phyloP scores from a whole-genome alignment of 2,888 invertebrate genomes.

The Reticulitermes lucifugus region DNA sequence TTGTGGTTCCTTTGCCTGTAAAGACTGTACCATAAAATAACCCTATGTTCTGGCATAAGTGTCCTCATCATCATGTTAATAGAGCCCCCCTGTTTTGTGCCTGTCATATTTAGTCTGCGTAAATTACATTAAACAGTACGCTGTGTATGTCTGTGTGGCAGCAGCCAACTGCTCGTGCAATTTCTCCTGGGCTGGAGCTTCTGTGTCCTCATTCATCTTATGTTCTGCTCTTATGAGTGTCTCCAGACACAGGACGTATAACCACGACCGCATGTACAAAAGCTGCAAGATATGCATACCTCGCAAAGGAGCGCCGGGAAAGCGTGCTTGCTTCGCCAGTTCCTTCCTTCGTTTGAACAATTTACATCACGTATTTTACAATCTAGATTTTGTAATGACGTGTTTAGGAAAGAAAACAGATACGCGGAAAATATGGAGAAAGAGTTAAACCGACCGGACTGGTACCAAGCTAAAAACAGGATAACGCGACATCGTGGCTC shows the following conservation, averaged over 20 bases:
- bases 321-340: too few species aligned
- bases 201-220: conserved; percentile 1
- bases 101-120: background rate
- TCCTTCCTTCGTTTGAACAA: too few species aligned
- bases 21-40: background rate
- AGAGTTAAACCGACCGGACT: too few species aligned
- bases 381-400: too few species aligned
- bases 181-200: background rate
- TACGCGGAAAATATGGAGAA: too few species aligned
- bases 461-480: too few species aligned
- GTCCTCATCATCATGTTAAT: background rate
- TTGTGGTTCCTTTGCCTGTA: background rate
- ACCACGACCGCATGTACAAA: background rate
- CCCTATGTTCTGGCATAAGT: background rate
- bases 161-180: background rate
- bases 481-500: too few species aligned
- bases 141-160: background rate
- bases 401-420: too few species aligned
- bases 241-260: background rate
- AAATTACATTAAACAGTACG: background rate
- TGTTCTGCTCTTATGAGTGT: background rate
- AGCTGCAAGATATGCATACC: background rate
- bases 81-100: background rate
- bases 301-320: background rate
- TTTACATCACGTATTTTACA: too few species aligned